phyloP scores from a whole-genome alignment of 1,140 invertebrate genomes.

The Antheraea mylitta region DNA sequence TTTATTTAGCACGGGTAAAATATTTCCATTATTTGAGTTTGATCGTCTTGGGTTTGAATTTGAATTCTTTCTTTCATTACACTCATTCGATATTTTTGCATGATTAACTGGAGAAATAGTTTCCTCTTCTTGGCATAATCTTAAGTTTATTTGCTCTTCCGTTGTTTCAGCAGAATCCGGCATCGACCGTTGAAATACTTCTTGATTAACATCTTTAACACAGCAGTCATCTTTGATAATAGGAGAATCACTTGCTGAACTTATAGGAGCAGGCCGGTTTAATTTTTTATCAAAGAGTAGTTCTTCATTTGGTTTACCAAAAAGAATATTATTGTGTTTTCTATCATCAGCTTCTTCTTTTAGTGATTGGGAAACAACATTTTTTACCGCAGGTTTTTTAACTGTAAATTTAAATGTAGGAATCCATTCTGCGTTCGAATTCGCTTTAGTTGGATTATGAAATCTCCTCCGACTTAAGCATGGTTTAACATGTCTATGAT shows the following conservation, averaged over 20 bases:
- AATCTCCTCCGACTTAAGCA: constrained; percentile 13
- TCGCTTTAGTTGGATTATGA: background rate
- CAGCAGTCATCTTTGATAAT: background rate
- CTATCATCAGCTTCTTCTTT: background rate
- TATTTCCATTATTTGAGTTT: background rate
- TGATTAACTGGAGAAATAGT: background rate
- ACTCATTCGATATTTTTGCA: background rate
- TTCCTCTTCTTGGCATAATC: background rate
- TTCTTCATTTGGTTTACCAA: background rate
- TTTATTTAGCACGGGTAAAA: background rate
- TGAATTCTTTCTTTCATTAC: constrained; percentile 6
- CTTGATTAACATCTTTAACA: background rate
- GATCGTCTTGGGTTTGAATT: constrained; percentile 11
- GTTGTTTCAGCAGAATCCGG: background rate
- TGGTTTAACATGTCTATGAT: constrained; percentile 13
- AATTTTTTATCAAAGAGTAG: background rate
- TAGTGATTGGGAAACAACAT: background rate
- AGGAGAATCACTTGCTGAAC: background rate
- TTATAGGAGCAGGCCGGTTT: background rate
- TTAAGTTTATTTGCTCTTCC: background rate
- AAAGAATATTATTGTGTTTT: background rate
- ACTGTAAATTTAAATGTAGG: constrained; percentile 3
- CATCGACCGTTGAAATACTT: background rate
- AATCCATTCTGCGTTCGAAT: background rate
- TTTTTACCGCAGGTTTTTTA: background rate